These are phyloP conservation scores for Amblyjoppa fuscipennis DNA, from an alignment of 2,888 invertebrate genomes.

Conservation along the genomic window DNA sequence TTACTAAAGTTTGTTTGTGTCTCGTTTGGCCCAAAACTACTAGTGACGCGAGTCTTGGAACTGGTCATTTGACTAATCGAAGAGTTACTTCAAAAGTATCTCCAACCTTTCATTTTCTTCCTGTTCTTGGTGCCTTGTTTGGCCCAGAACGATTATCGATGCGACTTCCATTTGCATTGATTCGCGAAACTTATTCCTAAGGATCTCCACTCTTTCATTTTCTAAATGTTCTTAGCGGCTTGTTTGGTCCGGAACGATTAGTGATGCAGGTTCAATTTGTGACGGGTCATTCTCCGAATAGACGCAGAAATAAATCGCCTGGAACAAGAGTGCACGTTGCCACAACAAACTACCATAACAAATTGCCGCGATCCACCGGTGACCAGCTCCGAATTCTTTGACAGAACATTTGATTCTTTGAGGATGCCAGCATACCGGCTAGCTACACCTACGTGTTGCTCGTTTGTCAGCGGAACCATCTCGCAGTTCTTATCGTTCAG, in stretches of 20 bases:
- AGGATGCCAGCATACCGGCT: not conserved
- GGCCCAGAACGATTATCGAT: no score
- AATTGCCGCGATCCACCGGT: not conserved
- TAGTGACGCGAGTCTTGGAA: no score
- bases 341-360: not conserved
- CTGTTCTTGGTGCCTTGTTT: no score
- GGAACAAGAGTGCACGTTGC: not conserved
- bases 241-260: no score
- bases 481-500: slow-evolving; percentile 47
- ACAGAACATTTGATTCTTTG: not conserved
- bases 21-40: no score
- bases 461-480: slow-evolving; percentile 39
- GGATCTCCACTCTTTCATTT: no score
- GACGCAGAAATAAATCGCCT: not conserved
- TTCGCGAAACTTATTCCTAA: not conserved
- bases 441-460: slow-evolving; percentile 40
- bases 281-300: slow-evolving; percentile 48
- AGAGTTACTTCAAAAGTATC: no score
- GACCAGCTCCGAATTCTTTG: not conserved
- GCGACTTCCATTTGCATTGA: slow-evolving; percentile 1
- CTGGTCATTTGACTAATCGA: no score
- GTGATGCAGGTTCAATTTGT: not conserved
- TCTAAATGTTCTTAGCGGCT: no score
- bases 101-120: no score
- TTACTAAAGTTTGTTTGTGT: no score